phyloP scores from a whole-genome alignment of 2,888 invertebrate species.

The Hydroisotoma schaefferi region DNA sequence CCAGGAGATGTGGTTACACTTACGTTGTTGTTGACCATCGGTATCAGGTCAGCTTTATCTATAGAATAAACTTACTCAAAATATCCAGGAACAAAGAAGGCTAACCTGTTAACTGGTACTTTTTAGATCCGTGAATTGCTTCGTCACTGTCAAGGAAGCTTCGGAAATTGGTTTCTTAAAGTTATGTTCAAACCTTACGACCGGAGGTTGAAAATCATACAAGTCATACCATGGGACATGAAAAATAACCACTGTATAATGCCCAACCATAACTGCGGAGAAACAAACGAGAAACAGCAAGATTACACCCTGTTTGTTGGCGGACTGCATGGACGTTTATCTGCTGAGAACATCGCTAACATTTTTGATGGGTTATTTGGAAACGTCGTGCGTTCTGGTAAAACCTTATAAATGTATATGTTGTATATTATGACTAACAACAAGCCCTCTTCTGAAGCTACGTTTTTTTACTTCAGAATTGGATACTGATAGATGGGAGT shows the following conservation, averaged over 20 bases:
- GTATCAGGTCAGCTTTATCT: too few species aligned
- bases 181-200: too few species aligned
- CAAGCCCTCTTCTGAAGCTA: not conserved
- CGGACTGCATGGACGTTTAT: not conserved
- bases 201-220: too few species aligned
- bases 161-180: too few species aligned
- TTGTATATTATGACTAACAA: not conserved
- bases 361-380: not conserved
- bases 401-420: not conserved
- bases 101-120: too few species aligned
- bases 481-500: not conserved
- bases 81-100: too few species aligned
- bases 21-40: too few species aligned
- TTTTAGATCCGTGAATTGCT: too few species aligned
- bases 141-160: too few species aligned
- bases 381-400: not conserved
- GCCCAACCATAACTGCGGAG: too few species aligned
- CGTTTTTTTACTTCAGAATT: not conserved
- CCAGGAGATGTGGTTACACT: too few species aligned
- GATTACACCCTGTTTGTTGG: not conserved
- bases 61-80: too few species aligned
- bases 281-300: not conserved
- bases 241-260: not conserved
- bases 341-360: not conserved
- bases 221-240: not conserved